A percentile compares a stretch with the other conserved stretches of the same genome.
Evolutionary conservation across 30 jellyfish, hydroid and myxozoan species (phyloP).

Genomic region (Aurelia coerulea): DNA sequence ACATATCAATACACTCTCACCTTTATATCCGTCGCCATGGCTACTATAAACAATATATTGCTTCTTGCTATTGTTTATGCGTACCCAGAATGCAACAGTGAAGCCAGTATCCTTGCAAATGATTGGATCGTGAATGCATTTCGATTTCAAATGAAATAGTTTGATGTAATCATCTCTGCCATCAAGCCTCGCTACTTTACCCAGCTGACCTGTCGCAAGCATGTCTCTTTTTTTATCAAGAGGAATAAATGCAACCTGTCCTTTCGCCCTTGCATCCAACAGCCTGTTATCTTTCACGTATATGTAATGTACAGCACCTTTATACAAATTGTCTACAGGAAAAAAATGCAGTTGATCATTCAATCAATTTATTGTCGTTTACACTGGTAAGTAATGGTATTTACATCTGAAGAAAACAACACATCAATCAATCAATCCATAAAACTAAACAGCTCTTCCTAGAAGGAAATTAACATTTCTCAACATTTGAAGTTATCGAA

Average conservation of each 20-base stretch:
- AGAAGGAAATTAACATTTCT: too few relatives aligned
- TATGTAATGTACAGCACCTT: constrained; percentile 11
- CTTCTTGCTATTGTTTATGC: constrained; percentile 12
- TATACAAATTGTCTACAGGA: constrained; percentile 3
- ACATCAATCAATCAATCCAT: background rate
- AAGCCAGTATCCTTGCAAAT: constrained; percentile 31
- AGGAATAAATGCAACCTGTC: constrained; percentile 8
- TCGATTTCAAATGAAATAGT: background rate
- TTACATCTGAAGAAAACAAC: background rate
- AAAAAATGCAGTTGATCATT: background rate
- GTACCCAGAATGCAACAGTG: constrained; percentile 52
- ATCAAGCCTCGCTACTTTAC: constrained; percentile 7
- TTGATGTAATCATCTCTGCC: constrained; percentile 33
- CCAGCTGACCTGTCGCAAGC: constrained; percentile 15
- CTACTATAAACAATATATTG: constrained; percentile 29
- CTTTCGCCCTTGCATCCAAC: constrained; percentile 13
- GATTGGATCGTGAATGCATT: constrained; percentile 28
- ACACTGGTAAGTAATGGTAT: too few relatives aligned
- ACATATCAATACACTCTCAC: too few relatives aligned
- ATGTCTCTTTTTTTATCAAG: background rate
- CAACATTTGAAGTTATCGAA: too few relatives aligned
- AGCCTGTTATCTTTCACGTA: background rate
- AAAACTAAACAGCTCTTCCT: too few relatives aligned
- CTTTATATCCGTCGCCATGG: background rate
- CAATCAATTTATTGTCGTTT: background rate